These are phyloP conservation scores for Irena cyanogastra DNA, from an alignment of 2,113 vertebrate species.

Conservation along the genomic window DNA sequence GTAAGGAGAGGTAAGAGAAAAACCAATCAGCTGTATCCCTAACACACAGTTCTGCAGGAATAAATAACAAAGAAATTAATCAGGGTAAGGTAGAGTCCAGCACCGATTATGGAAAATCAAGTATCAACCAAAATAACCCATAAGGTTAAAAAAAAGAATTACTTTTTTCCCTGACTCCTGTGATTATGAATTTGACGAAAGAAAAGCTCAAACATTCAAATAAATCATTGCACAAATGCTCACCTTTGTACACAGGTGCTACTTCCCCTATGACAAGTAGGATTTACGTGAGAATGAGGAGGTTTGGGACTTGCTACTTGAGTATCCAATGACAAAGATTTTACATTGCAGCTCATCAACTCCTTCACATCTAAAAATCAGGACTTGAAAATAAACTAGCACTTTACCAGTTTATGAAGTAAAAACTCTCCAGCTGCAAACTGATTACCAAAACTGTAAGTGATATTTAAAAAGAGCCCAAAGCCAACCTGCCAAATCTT, in stretches of 20 bases:
- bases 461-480: not conserved
- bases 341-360: not conserved
- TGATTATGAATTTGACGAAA: not conserved
- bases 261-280: not conserved
- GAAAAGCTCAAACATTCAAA: not conserved
- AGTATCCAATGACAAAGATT: not conserved
- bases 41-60: not conserved
- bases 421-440: not conserved
- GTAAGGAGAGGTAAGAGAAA: not conserved
- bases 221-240: not conserved
- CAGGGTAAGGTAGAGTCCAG: not conserved
- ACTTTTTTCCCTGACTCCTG: not conserved
- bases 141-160: not conserved
- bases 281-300: not conserved
- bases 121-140: not conserved
- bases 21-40: not conserved
- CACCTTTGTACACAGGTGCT: not conserved
- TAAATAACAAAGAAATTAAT: not conserved
- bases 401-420: not conserved
- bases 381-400: not conserved
- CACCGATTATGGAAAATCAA: not conserved
- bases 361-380: not conserved
- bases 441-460: not conserved
- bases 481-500: not conserved
- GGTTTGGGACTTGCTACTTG: not conserved